A percentile compares a stretch with the other conserved stretches of the same genome.
phyloP scores from a whole-genome alignment of 2,888 invertebrate species.

The Sesia apiformis region DNA sequence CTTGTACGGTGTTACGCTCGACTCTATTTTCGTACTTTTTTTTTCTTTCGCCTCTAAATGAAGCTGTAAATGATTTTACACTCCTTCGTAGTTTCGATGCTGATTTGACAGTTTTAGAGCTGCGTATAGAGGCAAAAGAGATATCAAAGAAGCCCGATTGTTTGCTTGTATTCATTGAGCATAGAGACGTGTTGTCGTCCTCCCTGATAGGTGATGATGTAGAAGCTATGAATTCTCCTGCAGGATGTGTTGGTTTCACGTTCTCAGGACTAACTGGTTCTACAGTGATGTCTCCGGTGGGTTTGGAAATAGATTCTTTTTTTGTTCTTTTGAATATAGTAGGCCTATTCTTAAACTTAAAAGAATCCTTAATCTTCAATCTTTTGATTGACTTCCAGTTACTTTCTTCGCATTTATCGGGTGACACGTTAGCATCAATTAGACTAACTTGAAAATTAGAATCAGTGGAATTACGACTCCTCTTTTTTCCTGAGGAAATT shows the following conservation, averaged over 20 bases:
- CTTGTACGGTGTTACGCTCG: conserved; percentile 57
- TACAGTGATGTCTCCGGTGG: conserved; percentile 54
- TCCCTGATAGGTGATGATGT: conserved; percentile 66
- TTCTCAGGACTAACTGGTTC: conserved; percentile 58
- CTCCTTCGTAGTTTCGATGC: conserved; percentile 64
- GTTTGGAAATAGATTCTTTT: conserved; percentile 54
- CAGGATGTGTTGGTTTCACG: conserved; percentile 59
- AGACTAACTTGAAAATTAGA: conserved; percentile 59
- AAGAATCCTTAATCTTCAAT: conserved; percentile 68
- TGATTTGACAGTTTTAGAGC: conserved; percentile 62
- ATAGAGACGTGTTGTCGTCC: conserved; percentile 60
- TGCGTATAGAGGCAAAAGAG: conserved; percentile 58
- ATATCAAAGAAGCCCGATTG: conserved; percentile 69
- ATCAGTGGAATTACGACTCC: conserved; percentile 66
- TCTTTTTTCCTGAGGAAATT: conserved; percentile 65
- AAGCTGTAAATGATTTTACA: conserved; percentile 69
- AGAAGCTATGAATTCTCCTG: conserved; percentile 56
- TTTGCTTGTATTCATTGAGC: conserved; percentile 65
- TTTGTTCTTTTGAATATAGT: conserved; percentile 63
- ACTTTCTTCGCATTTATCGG: conserved; percentile 63
- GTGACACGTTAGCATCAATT: conserved; percentile 50
- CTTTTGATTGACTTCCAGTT: conserved; percentile 70
- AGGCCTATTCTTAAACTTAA: conserved; percentile 66
- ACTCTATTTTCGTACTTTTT: conserved; percentile 65
- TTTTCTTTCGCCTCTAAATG: conserved; percentile 66